Evolutionary conservation across 2,797 vertebrate species (phyloP), one percentile per base, ranked within the genome.

Genomic region (Peromyscus eremicus): DNA sequence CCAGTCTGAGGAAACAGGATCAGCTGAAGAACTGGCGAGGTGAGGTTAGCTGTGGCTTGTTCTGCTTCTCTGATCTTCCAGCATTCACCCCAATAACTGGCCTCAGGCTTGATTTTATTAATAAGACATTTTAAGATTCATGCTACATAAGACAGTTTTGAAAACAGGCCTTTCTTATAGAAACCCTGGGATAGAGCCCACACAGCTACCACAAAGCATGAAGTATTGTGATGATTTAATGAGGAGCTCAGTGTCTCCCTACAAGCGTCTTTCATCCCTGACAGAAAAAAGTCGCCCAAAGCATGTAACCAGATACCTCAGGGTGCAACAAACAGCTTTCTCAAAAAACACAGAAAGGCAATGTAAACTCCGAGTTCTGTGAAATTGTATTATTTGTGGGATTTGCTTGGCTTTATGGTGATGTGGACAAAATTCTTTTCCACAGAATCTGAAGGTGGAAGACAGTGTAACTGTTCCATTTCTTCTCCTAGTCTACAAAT

Each of bases 131-230:
- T 46, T 46, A 46, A 46, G 46, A 46, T 46, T 46, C 46, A 9
- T 46, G 46, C 46, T 10, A 46, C 46, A 46, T 46, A 46, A 46
- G 43, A 14, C 32, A 46, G 64, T 83, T 88, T 75, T 52, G 46
- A 96, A 88, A 94, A 64, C 29, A 77, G 89, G 83, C 71, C 11
- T 82, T 97, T 96, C 52, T 73, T 55, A 81, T 6, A 92, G 85
- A 96, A 91, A 92, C 46, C 34, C 79, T 88, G 66, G 37, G 64
- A 73, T 64, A 86, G 16, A 77, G 25, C 32, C 62, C 70, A 52
- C 92, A 91, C 3, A 68, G 92, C 55, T 43, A 83, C 64, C 86
- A 29, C 49, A 62, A 75, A 91, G 16, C 43, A 75, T 6, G 40
- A n/a, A 25, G 34, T 86, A 21, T 23, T 96, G 9, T 85, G 49